phyloP scores from a whole-genome alignment of 2,888 invertebrate genomes.

The Calliopum simillimum region DNA sequence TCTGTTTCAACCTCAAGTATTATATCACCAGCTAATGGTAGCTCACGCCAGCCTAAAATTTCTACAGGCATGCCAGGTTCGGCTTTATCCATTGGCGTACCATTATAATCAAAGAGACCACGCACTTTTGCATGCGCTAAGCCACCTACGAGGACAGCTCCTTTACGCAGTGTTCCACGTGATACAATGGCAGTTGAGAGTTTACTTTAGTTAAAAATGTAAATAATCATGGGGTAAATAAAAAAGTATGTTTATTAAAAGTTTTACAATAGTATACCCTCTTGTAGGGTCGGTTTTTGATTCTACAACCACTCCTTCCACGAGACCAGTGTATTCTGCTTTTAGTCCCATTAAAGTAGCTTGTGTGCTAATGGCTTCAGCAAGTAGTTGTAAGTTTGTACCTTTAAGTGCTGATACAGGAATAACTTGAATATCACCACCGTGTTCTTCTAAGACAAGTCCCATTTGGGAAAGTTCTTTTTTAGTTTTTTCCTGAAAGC shows the following conservation, averaged over 20 bases:
- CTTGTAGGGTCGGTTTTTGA: slow-evolving; percentile 77
- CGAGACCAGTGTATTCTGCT: slow-evolving; percentile 84
- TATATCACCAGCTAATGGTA: slow-evolving; percentile 90
- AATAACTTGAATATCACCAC: slow-evolving; percentile 93
- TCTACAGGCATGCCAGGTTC: slow-evolving; percentile 83
- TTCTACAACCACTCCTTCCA: slow-evolving; percentile 93
- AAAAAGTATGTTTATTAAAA: not conserved
- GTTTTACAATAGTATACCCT: slow-evolving; percentile 69
- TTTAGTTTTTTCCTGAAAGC: slow-evolving; percentile 77
- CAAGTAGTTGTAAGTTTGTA: slow-evolving; percentile 79
- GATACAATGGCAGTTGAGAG: slow-evolving; percentile 87
- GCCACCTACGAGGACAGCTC: slow-evolving; percentile 85
- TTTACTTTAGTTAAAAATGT: slow-evolving; percentile 71
- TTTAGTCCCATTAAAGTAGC: slow-evolving; percentile 89
- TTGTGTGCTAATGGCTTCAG: slow-evolving; percentile 85
- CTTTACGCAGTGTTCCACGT: slow-evolving; percentile 85
- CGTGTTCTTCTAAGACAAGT: slow-evolving; percentile 85
- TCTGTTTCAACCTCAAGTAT: slow-evolving; percentile 86
- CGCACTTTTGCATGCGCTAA: slow-evolving; percentile 86
- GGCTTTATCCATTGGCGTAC: slow-evolving; percentile 75
- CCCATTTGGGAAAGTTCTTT: slow-evolving; percentile 81
- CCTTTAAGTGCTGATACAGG: slow-evolving; percentile 91
- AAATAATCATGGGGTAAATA: not conserved
- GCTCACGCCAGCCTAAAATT: slow-evolving; percentile 89
- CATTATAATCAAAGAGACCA: slow-evolving; percentile 82